Base-by-base conservation (phyloP, 1,140 invertebrate species). In the Pissodes strobi region DNA sequence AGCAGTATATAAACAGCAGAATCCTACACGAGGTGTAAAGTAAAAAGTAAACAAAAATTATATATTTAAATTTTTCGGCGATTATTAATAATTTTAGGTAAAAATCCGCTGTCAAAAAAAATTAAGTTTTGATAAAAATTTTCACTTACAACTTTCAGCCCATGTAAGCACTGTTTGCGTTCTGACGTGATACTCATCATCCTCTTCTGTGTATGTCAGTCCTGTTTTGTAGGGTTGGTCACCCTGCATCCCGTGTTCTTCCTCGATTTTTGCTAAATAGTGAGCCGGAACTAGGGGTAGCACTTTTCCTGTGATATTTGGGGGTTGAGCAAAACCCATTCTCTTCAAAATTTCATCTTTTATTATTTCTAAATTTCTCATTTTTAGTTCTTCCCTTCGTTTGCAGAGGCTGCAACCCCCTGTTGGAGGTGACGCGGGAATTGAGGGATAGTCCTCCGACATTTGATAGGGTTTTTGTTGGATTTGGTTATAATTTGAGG, bases 131-230 rank as follows among this genome's bases (percentile, higher is more conserved):
- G n/a, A n/a, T n/a, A n/a, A n/a, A n/a, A n/a, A n/a, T n/a, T n/a
- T n/a, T n/a, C n/a, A 82, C 81, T 81, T 75, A 82, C 81, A 76
- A 55, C 72, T 69, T 62, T 82, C 76, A 3, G 81, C 76, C 62
- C 81, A 82, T n/a, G 71, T 75, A 45, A 82, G 71, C 13, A 82
- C 73, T 64, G 75, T 79, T 58, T 82, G 74, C 0, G 80, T 78
- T 37, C 74, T 74, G 12, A 80, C 76, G 56, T 80, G 77, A 58
- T 74, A 80, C 41, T 82, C 79, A 34, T 82, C 80, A 9, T 79
- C 80, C 43, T 82, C 79, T 19, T 82, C 78, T 18, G 74, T 72
- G 21, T 75, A 66, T 30, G 69, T 67, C 12, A 67, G 58, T 10
- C 76, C 78, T 0, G 72, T 64, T 34, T 74, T 71, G 67, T 76